Base-by-base conservation (phyloP, 2,888 invertebrate genomes). In the Parasteatoda lunata region DNA sequence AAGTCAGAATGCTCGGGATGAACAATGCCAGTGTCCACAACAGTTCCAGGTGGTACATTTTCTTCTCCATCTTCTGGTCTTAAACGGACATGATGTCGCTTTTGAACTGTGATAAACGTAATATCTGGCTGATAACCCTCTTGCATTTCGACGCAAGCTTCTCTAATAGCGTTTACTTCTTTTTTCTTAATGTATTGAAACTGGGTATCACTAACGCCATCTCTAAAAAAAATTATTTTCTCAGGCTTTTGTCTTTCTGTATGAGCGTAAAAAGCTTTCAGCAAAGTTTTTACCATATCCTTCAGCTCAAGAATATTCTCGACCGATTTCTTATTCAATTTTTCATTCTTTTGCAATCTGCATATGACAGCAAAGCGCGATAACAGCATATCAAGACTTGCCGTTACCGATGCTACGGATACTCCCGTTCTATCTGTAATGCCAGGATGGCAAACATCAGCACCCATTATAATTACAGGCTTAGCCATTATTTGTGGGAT, bases 1-100 rank as follows among this genome's bases (percentile, higher is more conserved):
- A 99, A 99, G 93, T 99, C 99, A 93, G 99, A 99, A 93, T 99
- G 99, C 4, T 99, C 99, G 73, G 99, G 99, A 93, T 99, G 99
- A 71, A 99, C 99, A 92, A 99, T 99, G 90, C 99, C 99, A 89
- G 98, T 97, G 93, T 99, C 99, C 72, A 99, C 99, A 0, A 99
- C 99, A 81, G 99, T 99, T 83, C 99, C 99, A 45, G 99, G 99
- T 51, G 99, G 99, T 91, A 99, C 99, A 94, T 99, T 99, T 88
- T 98, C 99, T 88, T 98, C 98, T 98, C 79, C 99, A 93, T 99
- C 99, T 11, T 98, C 97, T 92, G 99, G 99, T 93, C 99, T 99
- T 90, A 99, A 93, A 71, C 95, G 94, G 66, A 99, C 99, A 93
- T 99, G 99, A 94, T 99, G 99, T 51, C 99, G 94, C 93, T 99